Percentiles rank a stretch among this genome's conserved stretches.
These are phyloP conservation scores for Zaprionus taronus DNA, from an alignment of 1,140 invertebrate species.

Conservation along the genomic window DNA sequence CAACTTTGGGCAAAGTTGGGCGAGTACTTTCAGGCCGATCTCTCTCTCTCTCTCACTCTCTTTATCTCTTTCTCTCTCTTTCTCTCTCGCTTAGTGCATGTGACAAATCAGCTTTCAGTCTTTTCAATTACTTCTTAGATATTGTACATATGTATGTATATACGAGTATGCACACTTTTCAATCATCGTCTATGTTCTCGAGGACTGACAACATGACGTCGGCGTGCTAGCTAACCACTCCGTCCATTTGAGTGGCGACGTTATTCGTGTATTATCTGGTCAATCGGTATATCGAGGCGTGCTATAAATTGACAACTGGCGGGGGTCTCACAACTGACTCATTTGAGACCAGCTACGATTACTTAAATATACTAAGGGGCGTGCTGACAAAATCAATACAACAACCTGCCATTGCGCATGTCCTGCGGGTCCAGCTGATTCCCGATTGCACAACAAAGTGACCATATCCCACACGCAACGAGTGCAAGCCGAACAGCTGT, in stretches of 20 bases:
- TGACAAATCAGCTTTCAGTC: slow-evolving; percentile 26
- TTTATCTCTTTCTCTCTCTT: neutral
- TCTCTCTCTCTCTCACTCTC: neutral
- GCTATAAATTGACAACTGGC: slow-evolving; percentile 7
- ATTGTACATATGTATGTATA: neutral
- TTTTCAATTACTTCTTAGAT: slow-evolving; percentile 17
- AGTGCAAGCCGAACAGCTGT: neutral
- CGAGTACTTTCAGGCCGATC: neutral
- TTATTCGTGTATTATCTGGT: neutral
- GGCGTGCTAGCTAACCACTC: slow-evolving; percentile 30
- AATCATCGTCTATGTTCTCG: slow-evolving; percentile 11
- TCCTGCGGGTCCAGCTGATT: slow-evolving; percentile 19
- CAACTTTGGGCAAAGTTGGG: neutral
- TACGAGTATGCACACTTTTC: neutral
- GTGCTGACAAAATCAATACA: slow-evolving; percentile 35
- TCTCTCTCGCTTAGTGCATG: neutral
- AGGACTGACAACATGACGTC: slow-evolving; percentile 6
- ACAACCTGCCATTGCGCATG: slow-evolving; percentile 16
- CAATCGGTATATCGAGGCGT: neutral
- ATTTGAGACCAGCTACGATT: slow-evolving; percentile 6
- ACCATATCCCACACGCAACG: neutral
- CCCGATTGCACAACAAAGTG: neutral
- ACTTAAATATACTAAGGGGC: slow-evolving; percentile 10
- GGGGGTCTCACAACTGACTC: slow-evolving; percentile 2
- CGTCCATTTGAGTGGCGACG: slow-evolving; percentile 16